Conservation (phyloP, 2,888 invertebrate species). For the Meganola albula region DNA sequence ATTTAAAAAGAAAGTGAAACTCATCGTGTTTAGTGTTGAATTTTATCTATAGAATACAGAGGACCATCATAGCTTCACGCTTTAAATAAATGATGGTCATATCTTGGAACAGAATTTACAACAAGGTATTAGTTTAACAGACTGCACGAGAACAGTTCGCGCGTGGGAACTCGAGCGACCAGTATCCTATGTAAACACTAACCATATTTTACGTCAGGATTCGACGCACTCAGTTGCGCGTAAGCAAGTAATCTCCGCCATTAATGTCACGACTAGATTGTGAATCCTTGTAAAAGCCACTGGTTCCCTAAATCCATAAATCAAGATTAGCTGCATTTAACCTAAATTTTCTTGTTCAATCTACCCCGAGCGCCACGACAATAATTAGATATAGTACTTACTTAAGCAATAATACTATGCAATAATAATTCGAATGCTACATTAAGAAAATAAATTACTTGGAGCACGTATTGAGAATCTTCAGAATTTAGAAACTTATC, state of each 20-base stretch:
- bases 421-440: too few relatives aligned
- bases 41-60: too few relatives aligned
- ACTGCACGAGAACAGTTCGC: constrained; percentile 12
- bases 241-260: constrained; percentile 46
- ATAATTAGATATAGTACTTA: too few relatives aligned
- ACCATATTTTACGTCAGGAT: constrained; percentile 62
- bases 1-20: constrained; percentile 17
- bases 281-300: constrained; percentile 56
- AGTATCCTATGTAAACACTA: constrained; percentile 37
- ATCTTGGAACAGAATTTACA: too few relatives aligned
- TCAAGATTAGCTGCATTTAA: constrained; percentile 38
- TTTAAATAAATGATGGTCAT: too few relatives aligned
- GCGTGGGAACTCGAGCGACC: constrained; percentile 62
- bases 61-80: too few relatives aligned
- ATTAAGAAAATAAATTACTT: constrained; percentile 2
- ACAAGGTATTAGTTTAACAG: too few relatives aligned
- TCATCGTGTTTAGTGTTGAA: too few relatives aligned
- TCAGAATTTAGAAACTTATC: constrained; percentile 12
- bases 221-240: constrained; percentile 52
- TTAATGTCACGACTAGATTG: constrained; percentile 64
- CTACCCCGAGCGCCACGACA: too few relatives aligned
- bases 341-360: too few relatives aligned
- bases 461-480: constrained; percentile 11
- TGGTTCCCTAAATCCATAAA: constrained; percentile 38
- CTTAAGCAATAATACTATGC: too few relatives aligned